These are phyloP conservation scores for Achlya flavicornis DNA, from an alignment of 2,888 invertebrate species.

Conservation along the genomic window DNA sequence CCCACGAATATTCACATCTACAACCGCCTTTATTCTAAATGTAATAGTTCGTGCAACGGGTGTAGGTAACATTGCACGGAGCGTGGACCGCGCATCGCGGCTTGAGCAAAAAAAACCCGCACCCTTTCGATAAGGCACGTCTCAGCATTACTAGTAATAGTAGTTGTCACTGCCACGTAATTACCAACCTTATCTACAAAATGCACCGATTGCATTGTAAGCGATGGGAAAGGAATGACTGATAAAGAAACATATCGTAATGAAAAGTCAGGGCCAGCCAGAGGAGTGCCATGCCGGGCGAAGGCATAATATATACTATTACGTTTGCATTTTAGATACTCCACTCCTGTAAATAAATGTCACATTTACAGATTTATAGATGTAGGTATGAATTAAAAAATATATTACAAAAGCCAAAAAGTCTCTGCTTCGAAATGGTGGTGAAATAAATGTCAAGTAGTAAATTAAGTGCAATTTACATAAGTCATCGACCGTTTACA, in stretches of 20 bases:
- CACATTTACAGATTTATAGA: not conserved
- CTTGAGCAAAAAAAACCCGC: conserved; percentile 52
- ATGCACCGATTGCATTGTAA: conserved; percentile 34
- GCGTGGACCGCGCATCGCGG: conserved; percentile 31
- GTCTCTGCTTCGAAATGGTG: not conserved
- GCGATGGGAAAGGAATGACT: conserved; percentile 7
- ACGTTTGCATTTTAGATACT: not conserved
- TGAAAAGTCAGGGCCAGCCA: conserved; percentile 10
- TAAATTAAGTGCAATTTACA: conserved; percentile 33
- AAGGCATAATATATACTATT: not conserved
- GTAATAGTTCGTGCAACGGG: conserved; percentile 34
- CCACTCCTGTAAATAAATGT: not conserved
- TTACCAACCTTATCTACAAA: conserved; percentile 30
- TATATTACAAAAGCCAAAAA: not conserved
- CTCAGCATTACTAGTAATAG: conserved; percentile 41
- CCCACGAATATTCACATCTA: conserved; percentile 55
- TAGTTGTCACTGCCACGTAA: conserved; percentile 37
- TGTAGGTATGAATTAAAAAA: not conserved
- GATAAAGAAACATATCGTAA: conserved; percentile 4
- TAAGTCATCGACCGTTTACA: conserved; percentile 46
- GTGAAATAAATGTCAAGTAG: conserved; percentile 8
- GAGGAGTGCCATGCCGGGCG: not conserved
- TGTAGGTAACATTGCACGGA: conserved; percentile 16
- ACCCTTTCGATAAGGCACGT: conserved; percentile 64
- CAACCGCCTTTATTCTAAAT: conserved; percentile 32